Conservation (phyloP, 2,113 vertebrate species). For the Argyrosomus japonicus region DNA sequence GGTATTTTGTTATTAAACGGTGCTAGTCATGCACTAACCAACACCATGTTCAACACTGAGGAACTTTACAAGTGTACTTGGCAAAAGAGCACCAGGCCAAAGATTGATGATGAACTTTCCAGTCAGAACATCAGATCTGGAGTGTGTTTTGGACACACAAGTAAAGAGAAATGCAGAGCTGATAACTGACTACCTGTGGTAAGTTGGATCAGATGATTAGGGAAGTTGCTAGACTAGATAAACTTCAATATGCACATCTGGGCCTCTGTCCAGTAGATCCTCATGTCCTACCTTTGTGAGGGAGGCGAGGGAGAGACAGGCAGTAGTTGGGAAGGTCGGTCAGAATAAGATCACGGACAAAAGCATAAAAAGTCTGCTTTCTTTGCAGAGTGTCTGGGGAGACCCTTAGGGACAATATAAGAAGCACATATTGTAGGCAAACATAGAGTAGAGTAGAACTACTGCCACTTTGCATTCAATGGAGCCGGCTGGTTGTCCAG, state of each 20-base stretch:
- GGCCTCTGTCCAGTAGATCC: not conserved
- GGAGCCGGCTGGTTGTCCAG: not conserved
- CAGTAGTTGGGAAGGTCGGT: not conserved
- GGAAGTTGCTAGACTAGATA: conserved; percentile 16
- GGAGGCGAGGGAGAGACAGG: not conserved
- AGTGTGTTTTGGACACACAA: not conserved
- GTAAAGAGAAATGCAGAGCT: conserved; percentile 41
- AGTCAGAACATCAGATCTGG: conserved; percentile 27
- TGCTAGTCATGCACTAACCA: not conserved
- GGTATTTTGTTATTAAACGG: conserved; percentile 29
- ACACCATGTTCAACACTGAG: not conserved
- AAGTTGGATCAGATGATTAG: not conserved
- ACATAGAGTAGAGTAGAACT: not conserved
- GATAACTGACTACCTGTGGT: conserved; percentile 21
- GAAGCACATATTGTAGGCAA: not conserved
- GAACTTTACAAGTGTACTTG: conserved; percentile 12
- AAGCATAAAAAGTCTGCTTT: not conserved
- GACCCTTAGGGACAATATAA: not conserved
- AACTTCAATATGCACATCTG: conserved; percentile 18
- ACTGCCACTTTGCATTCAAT: not conserved
- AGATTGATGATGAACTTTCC: conserved; percentile 33
- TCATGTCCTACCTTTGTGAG: not conserved
- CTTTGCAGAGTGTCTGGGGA: not conserved
- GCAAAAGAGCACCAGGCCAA: conserved; percentile 11
- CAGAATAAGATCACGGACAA: not conserved